Evolutionary conservation across 2,888 invertebrate genomes (phyloP).

Genomic region (Ditylenchus weischeri): DNA sequence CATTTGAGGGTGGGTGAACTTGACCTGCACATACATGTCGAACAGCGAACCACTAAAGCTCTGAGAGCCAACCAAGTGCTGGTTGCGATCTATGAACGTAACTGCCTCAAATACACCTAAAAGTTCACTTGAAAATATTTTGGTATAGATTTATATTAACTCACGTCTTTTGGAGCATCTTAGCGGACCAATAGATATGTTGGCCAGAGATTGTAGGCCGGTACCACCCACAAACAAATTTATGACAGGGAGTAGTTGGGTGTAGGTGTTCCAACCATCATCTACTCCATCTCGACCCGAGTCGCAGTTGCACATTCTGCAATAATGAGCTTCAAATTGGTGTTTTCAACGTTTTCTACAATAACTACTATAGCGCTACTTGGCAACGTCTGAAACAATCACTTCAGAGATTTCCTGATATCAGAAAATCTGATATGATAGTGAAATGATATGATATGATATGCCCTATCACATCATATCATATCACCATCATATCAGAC

Average conservation of each 20-base stretch:
- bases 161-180: conserved; percentile 45
- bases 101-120: conserved; percentile 48
- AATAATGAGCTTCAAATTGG: background rate
- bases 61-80: conserved; percentile 44
- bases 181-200: conserved; percentile 51
- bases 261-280: conserved; percentile 51
- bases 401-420: too few species aligned
- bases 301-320: conserved; percentile 55
- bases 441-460: too few species aligned
- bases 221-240: conserved; percentile 56
- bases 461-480: too few species aligned
- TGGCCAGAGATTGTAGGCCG: conserved; percentile 40
- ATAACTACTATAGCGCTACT: too few species aligned
- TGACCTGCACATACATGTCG: conserved; percentile 47
- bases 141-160: background rate
- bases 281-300: conserved; percentile 51
- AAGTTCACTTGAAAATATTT: background rate
- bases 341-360: too few species aligned
- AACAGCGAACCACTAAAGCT: conserved; percentile 41
- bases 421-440: too few species aligned
- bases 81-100: conserved; percentile 55
- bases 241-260: conserved; percentile 55
- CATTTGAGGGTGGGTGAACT: conserved; percentile 51
- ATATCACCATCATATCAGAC: too few species aligned
- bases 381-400: too few species aligned